Base-by-base conservation (phyloP, 2,797 vertebrate genomes). In the Falco concolor region DNA sequence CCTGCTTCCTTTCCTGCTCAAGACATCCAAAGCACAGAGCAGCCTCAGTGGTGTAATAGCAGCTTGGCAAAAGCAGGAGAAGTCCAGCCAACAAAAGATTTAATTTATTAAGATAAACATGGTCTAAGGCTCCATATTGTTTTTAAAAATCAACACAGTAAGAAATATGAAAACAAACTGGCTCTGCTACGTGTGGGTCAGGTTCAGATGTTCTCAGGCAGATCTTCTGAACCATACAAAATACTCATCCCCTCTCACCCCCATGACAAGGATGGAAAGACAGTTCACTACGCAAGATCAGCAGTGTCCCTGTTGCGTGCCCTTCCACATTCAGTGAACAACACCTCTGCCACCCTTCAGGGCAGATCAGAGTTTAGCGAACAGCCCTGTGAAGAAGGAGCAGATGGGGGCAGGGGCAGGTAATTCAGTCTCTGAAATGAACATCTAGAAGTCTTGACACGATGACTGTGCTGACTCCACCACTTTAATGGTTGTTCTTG, bases 401-500 rank as follows among this genome's bases (percentile, higher is more conserved):
- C 70, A 90, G 91, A 89, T 95, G 28, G 63, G 40, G 78, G 88
- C 80, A 65, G 61, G 82, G 87, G 53, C 82, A 80, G 23, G 40
- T 40, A 65, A 84, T 44, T 84, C 85, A 79, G 65, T 70, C 67
- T 93, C 53, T 36, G 72, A 89, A 76, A 87, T 3, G 13, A 86
- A 67, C 42, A 44, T 47, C 44, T 69, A 12, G 13, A 87, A 81
- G 90, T 84, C 95, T 97, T 96, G 95, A 95, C 90, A 93, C 8
- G 50, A 89, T 3, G 87, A 95, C 87, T 77, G 75, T 45, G 73
- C 84, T 36, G 70, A 65, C 75, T 80, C 84, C 52, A 17, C 47
- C n/a, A 12, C 65, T 64, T 94, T 98, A 99, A 93, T 98, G 99
- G 98, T 98, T 99, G 98, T 98, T 99, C 97, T 99, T 99, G 42